Base-by-base conservation (phyloP, 2,888 invertebrate genomes). In the Nasonovia ribisnigri region DNA sequence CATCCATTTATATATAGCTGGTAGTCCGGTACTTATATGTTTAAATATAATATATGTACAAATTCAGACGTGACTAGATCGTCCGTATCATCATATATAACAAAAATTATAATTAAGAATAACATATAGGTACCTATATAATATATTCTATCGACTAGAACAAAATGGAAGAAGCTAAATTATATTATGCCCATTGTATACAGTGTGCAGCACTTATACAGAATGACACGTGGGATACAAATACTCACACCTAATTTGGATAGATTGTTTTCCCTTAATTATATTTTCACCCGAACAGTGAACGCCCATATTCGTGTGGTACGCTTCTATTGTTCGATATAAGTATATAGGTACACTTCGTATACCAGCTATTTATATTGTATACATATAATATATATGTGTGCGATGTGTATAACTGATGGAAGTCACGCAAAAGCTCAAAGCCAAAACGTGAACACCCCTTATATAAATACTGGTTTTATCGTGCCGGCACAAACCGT, bases 391-490 rank as follows among this genome's bases (percentile, higher is more conserved):
- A 0, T 57, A 2, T 26, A 1, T 36, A 0, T 77, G 77, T 77
- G 26, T 77, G 20, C 20, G 20, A 20, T 36, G 4, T 77, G 77
- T 36, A 20, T 43, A 48, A 91, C 57, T 26, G 84, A n/a, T 86
- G 57, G 24, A 57, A 91, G 91, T 91, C 91, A 91, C 91, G 91
- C 91, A n/a, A 91, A 91, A 86, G 84, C 91, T 91, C 84, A 46
- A 91, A 86, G 57, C n/a, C 42, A 42, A 57, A 57, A 77, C 51
- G 29, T 29, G 48, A 77, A 77, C 54, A 86, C 84, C 84, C 84
- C 57, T 42, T 48, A 10, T 11, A 60, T 77, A 36, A 77, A 36
- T 36, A 77, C 36, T 77, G 51, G 51, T 48, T 42, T 13, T 42
- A 26, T n/a, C 8, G 20, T 54, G 16, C 29, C 36, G 29, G 2